Evolutionary conservation across 2,888 invertebrate species (phyloP), one percentile per base, ranked within the genome.

Genomic region (Molanna angustata): DNA sequence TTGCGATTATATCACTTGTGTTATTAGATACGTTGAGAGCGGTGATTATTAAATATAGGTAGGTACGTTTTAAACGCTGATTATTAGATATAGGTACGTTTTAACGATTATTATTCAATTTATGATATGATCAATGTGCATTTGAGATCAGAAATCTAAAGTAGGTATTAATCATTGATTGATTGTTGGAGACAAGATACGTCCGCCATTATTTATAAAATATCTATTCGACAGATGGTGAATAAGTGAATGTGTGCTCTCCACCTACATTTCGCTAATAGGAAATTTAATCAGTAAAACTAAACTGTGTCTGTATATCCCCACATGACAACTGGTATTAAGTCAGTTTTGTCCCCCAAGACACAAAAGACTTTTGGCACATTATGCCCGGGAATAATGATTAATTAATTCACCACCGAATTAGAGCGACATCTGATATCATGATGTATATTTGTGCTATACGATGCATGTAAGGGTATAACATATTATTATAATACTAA

Each of bases 211-310:
- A 56, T 45, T 57, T 54, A 51, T 54, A 22, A 51, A 57, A 57
- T 57, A 53, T 57, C 51, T 54, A 42, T 41, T 21, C 45, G 54
- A 57, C 57, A 57, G 57, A 57, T 57, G 57, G 54, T 45, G 43
- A 47, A n/a, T n/a, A n/a, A n/a, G n/a, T n/a, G n/a, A n/a, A n/a
- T n/a, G n/a, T n/a, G 41, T 42, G 41, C 42, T 35, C 47, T 27
- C 45, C 47, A 48, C 35, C 48, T 32, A 49, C 42, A 50, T 47
- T 49, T 49, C 48, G 52, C 51, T 54, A 51, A 57, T 57, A 40
- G 52, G 57, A 57, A 57, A 57, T 57, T 54, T 52, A 54, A 57
- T 57, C 57, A 54, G 57, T 53, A 52, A 54, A 47, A 49, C 57
- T 39, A 39, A 37, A n/a, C n/a, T n/a, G n/a, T n/a, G n/a, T n/a